Conservation (phyloP, 2,888 invertebrate genomes). For the Leuctra nigra region DNA sequence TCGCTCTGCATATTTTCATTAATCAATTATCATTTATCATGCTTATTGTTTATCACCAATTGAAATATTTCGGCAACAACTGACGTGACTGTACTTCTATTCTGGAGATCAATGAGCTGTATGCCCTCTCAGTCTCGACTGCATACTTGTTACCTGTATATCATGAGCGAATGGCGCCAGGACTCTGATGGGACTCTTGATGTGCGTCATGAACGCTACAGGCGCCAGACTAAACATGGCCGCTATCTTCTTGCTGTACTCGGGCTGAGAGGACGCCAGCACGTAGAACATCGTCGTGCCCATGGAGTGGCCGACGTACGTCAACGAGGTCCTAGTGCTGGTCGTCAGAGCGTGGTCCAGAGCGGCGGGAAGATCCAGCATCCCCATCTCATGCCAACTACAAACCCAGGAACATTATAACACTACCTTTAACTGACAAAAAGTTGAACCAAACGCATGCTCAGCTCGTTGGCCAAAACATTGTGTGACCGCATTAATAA, state of each 20-base stretch:
- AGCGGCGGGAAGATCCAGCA: slow-evolving; percentile 4
- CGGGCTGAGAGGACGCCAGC: slow-evolving; percentile 57
- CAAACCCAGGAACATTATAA: no score
- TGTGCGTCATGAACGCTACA: slow-evolving; percentile 58
- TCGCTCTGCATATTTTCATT: no score
- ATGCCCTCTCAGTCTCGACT: no score
- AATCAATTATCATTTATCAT: no score
- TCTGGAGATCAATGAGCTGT: no score
- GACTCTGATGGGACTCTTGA: slow-evolving; percentile 58
- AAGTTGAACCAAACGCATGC: no score
- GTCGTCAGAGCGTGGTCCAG: slow-evolving; percentile 15
- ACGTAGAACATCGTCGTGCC: slow-evolving; percentile 73
- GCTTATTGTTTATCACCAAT: no score
- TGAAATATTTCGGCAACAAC: no score
- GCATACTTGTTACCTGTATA: slow-evolving; percentile 50
- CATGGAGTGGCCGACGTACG: slow-evolving; percentile 89
- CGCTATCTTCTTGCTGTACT: slow-evolving; percentile 41
- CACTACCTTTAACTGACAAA: no score
- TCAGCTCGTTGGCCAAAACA: no score
- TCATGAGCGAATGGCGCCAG: slow-evolving; percentile 59
- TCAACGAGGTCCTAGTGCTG: slow-evolving; percentile 69
- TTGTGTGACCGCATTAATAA: no score
- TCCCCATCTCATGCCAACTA: slow-evolving; percentile 20
- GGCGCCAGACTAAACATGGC: slow-evolving; percentile 62
- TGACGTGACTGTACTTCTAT: no score